Base-by-base conservation (phyloP, 2,797 vertebrate genomes). In the Molossus alvarezi region DNA sequence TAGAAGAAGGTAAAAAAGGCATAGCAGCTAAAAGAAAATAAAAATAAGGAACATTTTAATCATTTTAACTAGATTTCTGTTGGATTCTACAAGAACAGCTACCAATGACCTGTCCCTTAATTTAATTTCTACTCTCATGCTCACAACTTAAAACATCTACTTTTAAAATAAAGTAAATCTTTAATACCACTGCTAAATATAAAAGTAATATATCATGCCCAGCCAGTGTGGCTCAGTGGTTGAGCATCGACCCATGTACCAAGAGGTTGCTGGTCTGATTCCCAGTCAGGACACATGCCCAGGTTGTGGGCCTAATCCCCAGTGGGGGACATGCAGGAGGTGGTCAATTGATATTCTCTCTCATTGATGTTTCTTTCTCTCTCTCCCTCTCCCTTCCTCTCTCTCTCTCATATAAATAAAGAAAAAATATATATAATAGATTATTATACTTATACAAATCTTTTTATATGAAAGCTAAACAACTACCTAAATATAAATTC, bases 1-100 rank as follows among this genome's bases (percentile, higher is more conserved):
- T 94, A 97, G 99, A 99, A 55, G 98, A 97, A 10, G 99, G 99
- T 69, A 99, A 98, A 57, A 97, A 96, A 75, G 98, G 98, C 93
- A 99, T 84, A 7, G 94, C 97, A 98, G 98, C 99, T 99, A 98
- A 95, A 98, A 95, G 10, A 97, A 90, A 98, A 97, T 91, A 97
- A 97, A 92, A 97, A 53, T 88, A 58, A 89, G 17, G 8, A 17
- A 83, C 53, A 33, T 37, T 92, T 84, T 58, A 83, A 90, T 92
- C 51, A 97, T 45, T 96, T 85, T 87, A 92, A 71, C 81, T 12
- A 92, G 29, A 91, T 95, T 84, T 94, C 90, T 57, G 85, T 17
- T 89, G 62, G 53, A 81, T 10, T 71, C 17, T 73, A 88, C 21
- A 83, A 60, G 6, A 90, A 51, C 10, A 96, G 23, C 27, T 90